These are phyloP conservation scores for Listrodromus nycthemerus DNA, from an alignment of 2,888 invertebrate genomes.

Conservation along the genomic window DNA sequence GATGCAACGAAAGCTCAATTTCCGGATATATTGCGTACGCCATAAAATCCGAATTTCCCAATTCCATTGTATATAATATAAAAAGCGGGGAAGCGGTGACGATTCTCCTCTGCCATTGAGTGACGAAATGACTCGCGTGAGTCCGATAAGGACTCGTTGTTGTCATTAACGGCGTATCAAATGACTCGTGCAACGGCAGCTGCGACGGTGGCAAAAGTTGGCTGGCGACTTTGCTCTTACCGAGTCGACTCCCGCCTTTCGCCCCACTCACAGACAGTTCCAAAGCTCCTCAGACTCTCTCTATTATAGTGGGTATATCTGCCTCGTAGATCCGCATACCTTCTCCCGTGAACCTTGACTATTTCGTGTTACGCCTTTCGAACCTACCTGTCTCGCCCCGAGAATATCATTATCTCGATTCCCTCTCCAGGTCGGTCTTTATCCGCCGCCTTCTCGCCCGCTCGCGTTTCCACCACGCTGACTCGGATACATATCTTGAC, in stretches of 20 bases:
- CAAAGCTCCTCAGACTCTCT: conserved; percentile 29
- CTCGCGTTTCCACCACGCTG: conserved; percentile 10
- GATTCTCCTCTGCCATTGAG: neutral
- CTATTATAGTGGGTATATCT: conserved; percentile 71
- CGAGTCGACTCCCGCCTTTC: conserved; percentile 33
- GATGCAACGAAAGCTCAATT: too few relatives aligned
- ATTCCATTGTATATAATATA: too few relatives aligned
- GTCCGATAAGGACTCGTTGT: neutral
- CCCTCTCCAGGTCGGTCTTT: conserved; percentile 52
- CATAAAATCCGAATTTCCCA: too few relatives aligned
- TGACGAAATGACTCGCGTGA: neutral
- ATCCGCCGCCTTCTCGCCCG: conserved; percentile 46
- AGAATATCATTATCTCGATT: conserved; percentile 40
- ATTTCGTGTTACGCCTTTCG: conserved; percentile 69
- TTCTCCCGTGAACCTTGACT: conserved; percentile 78
- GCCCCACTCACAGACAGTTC: conserved; percentile 6
- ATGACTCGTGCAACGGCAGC: conserved; percentile 31
- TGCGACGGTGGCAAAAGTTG: conserved; percentile 21
- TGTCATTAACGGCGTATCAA: conserved; percentile 30
- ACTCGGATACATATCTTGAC: conserved; percentile 45
- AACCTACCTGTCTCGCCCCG: conserved; percentile 53
- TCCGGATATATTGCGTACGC: too few relatives aligned
- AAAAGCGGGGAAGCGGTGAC: neutral
- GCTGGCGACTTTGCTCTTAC: conserved; percentile 30
- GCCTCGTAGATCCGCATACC: conserved; percentile 78